A percentile compares a stretch with the other conserved stretches of the same genome.
Conservation (phyloP, 2,797 vertebrate species). For the Anas flavirostris region DNA sequence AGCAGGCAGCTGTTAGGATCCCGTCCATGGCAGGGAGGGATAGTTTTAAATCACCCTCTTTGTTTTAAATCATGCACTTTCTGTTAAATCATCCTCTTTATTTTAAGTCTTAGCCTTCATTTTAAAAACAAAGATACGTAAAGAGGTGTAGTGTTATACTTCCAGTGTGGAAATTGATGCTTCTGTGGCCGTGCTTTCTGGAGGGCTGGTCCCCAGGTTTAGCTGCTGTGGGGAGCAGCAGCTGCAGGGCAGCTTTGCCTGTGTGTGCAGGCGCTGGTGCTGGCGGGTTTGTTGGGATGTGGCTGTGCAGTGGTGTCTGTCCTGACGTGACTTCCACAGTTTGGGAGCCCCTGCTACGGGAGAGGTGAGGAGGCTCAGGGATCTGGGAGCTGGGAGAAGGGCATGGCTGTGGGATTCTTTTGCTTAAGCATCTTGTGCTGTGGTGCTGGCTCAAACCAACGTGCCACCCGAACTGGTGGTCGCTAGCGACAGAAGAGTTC, state of each 20-base stretch:
- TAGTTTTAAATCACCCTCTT: neutral
- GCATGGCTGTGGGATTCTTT: accelerated
- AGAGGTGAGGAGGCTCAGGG: accelerated
- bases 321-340: neutral
- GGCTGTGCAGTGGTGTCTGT: neutral
- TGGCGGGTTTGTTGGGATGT: accelerated
- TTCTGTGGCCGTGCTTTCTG: neutral
- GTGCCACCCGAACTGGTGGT: neutral
- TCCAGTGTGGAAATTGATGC: accelerated
- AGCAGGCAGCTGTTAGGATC: neutral
- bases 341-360: neutral
- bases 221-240: neutral
- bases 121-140: neutral
- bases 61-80: neutral
- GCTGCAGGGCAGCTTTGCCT: neutral
- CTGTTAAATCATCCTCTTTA: neutral
- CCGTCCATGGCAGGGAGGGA: neutral
- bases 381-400: neutral
- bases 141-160: neutral
- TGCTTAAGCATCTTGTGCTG: accelerated
- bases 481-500: neutral
- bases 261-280: neutral
- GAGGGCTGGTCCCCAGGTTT: neutral
- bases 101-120: neutral
- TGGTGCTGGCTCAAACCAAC: neutral